phyloP scores from a whole-genome alignment of 2,797 vertebrate species.

The Macropodus opercularis region DNA sequence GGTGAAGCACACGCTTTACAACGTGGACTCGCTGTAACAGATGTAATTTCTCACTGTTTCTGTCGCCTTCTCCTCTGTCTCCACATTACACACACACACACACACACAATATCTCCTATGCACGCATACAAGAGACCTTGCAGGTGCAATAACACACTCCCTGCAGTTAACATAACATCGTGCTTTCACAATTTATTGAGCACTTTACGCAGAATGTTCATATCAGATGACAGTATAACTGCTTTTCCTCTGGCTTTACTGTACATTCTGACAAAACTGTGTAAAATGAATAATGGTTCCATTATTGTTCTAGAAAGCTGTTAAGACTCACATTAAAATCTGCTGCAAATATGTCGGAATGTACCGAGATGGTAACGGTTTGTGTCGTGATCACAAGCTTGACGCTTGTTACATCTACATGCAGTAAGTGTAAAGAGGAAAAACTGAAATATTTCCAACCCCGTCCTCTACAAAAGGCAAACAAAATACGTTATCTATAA shows the following conservation, averaged over 20 bases:
- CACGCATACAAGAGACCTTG: conserved; percentile 15
- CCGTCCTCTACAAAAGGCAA: too few species aligned
- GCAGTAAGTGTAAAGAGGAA: conserved; percentile 33
- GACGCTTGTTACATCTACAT: conserved; percentile 24
- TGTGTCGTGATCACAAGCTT: conserved; percentile 9
- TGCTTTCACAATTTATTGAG: conserved; percentile 37
- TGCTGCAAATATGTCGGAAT: conserved; percentile 13
- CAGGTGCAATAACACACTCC: conserved; percentile 38
- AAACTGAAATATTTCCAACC: background rate
- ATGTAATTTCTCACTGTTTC: conserved; percentile 19
- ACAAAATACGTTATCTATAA: too few species aligned
- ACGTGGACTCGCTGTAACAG: conserved; percentile 25
- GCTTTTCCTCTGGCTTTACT: conserved; percentile 10
- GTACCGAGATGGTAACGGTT: conserved; percentile 13
- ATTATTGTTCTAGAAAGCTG: conserved; percentile 15
- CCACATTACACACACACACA: background rate
- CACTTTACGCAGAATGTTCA: conserved; percentile 35
- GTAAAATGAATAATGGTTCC: conserved; percentile 11
- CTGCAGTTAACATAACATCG: conserved; percentile 28
- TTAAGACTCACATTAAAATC: conserved; percentile 4
- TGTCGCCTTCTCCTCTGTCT: conserved; percentile 2
- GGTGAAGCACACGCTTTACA: conserved; percentile 21
- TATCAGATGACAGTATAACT: conserved; percentile 19
- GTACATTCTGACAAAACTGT: conserved; percentile 1
- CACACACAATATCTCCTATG: background rate